Evolutionary conservation across 92 coral and sea anemone genomes (phyloP), one percentile per base, ranked within the genome.

Genomic region (Pocillopora grandis): DNA sequence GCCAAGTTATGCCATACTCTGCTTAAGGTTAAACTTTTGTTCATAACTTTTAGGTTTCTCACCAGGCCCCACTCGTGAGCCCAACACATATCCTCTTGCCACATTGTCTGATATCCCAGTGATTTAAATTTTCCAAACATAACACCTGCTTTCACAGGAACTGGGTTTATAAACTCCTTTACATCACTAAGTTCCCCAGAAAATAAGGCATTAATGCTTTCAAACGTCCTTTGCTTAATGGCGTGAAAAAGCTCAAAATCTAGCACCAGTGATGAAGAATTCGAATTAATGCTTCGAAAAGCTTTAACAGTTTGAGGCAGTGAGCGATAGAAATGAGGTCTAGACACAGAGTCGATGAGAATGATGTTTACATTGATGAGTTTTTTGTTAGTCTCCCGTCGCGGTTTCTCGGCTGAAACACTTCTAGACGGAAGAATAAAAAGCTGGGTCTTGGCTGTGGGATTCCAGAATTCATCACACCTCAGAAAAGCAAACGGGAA

Each of bases 311-410:
- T 95, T 60, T 87, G 84, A 35, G 95, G 96, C 0, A 95, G 83
- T 12, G 98, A 95, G 48, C 98, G 89, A 79, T 92, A 92, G 72
- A 95, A 92, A 68, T 95, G 96, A 65, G 96, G 91, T 79, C 98
- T 85, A 2, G 98, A 88, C 68, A 95, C 95, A 19, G 98, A 91
- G 62, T 95, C 93, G 9, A 92, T 58, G 10, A 93, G 85, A 11
- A 95, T 81, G 60, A 95, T 87, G 70, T 95, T 95, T 52, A 95
- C 80, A 77, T 95, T 95, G n/a, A 95, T 84, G 12, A 81, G 80
- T 58, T 85, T 89, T 37, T 57, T 57, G 7, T 62, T 75, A 19
- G 63, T 1, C n/a, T 66, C 37, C 6, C 52, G 6, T 10, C 55
- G 62, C 13, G 62, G 66, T 72, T 72, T 72, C 18, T 82, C 79